A percentile compares a stretch with the other conserved stretches of the same genome.
These are phyloP conservation scores for Rutpela maculata DNA, from an alignment of 2,888 invertebrate genomes.

Conservation along the genomic window DNA sequence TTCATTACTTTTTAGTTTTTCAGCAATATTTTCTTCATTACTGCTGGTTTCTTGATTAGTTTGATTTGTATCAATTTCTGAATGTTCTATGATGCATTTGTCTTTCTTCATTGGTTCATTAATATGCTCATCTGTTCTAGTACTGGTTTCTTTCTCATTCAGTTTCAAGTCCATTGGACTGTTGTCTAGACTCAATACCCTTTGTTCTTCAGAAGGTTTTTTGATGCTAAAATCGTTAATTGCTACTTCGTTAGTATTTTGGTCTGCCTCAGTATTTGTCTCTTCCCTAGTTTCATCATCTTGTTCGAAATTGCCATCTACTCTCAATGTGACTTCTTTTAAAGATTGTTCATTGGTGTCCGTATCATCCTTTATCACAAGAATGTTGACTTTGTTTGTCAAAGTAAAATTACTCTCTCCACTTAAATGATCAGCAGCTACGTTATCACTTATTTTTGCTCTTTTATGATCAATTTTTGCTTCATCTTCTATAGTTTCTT, in stretches of 20 bases:
- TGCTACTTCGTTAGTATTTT: not conserved
- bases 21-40: slow-evolving; percentile 7
- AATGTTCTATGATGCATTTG: not conserved
- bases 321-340: slow-evolving; percentile 30
- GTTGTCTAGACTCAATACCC: no score
- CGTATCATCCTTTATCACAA: not conserved
- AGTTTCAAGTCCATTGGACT: not conserved
- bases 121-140: not conserved
- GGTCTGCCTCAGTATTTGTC: not conserved
- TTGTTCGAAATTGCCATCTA: slow-evolving; percentile 8
- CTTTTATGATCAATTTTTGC: not conserved
- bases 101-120: not conserved
- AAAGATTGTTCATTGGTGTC: slow-evolving; percentile 13
- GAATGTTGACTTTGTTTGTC: slow-evolving; percentile 1
- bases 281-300: not conserved
- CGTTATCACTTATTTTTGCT: not conserved
- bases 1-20: not conserved
- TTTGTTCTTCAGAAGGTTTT: not conserved
- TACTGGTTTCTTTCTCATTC: not conserved
- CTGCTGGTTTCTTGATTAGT: not conserved
- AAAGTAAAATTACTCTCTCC: not conserved
- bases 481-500: slow-evolving; percentile 26
- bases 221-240: not conserved
- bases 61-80: not conserved
- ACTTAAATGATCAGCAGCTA: not conserved